Base-by-base conservation (phyloP, 2,113 vertebrate species). In the Sinocyclocheilus anophthalmus region DNA sequence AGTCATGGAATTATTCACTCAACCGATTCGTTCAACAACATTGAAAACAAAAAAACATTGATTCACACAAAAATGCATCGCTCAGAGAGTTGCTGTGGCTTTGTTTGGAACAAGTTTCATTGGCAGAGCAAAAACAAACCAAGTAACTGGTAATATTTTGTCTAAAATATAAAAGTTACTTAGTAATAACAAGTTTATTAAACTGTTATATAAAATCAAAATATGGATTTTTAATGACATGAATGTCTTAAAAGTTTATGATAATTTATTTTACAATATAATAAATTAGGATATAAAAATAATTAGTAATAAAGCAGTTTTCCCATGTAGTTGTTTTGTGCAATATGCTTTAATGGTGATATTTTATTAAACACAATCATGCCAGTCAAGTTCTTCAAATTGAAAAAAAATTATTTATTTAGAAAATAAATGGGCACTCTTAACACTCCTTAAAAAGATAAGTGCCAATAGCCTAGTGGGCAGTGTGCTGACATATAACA, bases 391-490 rank as follows among this genome's bases (percentile, higher is more conserved):
- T 22, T 16, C 20, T 72, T 72, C 8, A 73, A 42, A 73, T 37
- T 13, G 11, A 48, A 39, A 39, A 39, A 1, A 6, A 24, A 2
- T 5, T 1, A 85, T 85, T 82, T 81, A 20, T 83, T 76, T 39
- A n/a, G 3, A 78, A 39, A 8, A 20, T 37, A 75, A 81, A 79
- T 85, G 65, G 85, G 76, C 18, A 48, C 42, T 67, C 59, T 69
- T 83, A 59, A 84, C 85, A 87, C 89, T 83, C n/a, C n/a, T 14
- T 50, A 13, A 50, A 50, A 50, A 13, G 48, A 1, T 4, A 50
- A 50, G 12, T 7, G 12, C 3, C 48, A 50, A 14, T 50, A 50
- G 11, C 48, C 11, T 48, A 48, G 48, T 50, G 48, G 48, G 12
- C 3, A 14, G 48, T 50, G 12, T 0, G 3, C 48, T 0, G 48